Percentiles rank a stretch among this genome's conserved stretches.
phyloP scores from a whole-genome alignment of 2,888 invertebrate species.

The Dolomedes plantarius region DNA sequence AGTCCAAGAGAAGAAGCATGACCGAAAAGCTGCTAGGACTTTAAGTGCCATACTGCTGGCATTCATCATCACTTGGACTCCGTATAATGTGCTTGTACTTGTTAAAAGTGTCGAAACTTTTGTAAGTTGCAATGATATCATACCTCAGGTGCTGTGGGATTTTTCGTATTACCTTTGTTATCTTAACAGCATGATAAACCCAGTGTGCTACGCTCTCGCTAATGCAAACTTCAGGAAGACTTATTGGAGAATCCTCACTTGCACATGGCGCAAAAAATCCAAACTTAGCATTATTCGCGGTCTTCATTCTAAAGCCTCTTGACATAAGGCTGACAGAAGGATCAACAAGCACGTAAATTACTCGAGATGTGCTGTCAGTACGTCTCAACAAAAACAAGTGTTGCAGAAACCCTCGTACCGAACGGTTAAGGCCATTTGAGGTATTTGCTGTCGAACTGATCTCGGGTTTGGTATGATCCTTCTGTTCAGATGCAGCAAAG shows the following conservation, averaged over 20 bases:
- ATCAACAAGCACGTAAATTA: background rate
- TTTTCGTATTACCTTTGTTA: constrained; percentile 99
- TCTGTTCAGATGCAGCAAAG: background rate
- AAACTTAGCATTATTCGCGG: constrained; percentile 85
- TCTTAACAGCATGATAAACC: constrained; percentile 98
- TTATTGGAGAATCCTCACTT: constrained; percentile 94
- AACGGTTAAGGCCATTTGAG: background rate
- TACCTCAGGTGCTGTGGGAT: constrained; percentile 93
- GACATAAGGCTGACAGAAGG: constrained; percentile 57
- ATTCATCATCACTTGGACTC: constrained; percentile 99
- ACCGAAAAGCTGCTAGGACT: constrained; percentile 98
- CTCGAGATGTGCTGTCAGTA: background rate
- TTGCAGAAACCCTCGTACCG: background rate
- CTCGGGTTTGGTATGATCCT: background rate
- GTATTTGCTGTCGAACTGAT: background rate
- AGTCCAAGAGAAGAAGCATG: constrained; percentile 94
- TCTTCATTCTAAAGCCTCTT: constrained; percentile 56
- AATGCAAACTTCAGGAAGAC: constrained; percentile 98
- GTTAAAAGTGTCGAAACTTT: constrained; percentile 83
- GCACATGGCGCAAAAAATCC: constrained; percentile 95
- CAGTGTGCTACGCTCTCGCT: constrained; percentile 98
- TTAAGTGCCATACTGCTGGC: constrained; percentile 96
- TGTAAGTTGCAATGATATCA: constrained; percentile 85
- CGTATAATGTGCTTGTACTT: constrained; percentile 94
- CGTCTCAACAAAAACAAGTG: background rate